Conservation (phyloP, 2,888 invertebrate species). For the Drosophila meridiana region DNA sequence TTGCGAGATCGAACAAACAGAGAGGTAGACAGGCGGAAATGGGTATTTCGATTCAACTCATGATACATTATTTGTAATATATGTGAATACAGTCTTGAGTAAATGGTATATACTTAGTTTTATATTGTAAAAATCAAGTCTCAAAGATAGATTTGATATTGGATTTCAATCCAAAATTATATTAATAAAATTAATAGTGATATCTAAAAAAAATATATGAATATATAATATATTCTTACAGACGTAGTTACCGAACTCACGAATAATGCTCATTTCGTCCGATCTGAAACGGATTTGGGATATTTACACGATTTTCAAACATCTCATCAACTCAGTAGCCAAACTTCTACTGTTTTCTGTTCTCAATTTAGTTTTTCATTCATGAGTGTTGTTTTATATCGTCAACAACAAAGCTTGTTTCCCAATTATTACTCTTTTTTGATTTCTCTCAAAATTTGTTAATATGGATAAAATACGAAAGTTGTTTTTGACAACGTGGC, state of each 20-base stretch:
- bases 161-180: too few species aligned
- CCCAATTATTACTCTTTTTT: neutral
- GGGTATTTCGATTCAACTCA: neutral
- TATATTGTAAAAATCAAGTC: too few species aligned
- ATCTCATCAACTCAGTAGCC: constrained; percentile 24
- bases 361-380: constrained; percentile 4
- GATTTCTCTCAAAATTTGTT: constrained; percentile 29
- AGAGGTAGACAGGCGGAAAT: neutral
- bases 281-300: neutral
- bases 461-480: constrained; percentile 45
- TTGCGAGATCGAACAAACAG: neutral
- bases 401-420: constrained; percentile 16
- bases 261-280: neutral
- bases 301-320: neutral
- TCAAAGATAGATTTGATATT: neutral
- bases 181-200: neutral
- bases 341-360: neutral
- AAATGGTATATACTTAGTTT: too few species aligned
- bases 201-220: neutral
- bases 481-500: constrained; percentile 39
- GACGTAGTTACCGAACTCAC: neutral
- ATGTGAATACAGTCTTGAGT: too few species aligned
- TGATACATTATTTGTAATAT: too few species aligned
- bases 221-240: neutral
- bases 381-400: neutral